Evolutionary conservation across 53 echinoderm and acorn worm genomes (phyloP).

Genomic region (Stichopus horrens): DNA sequence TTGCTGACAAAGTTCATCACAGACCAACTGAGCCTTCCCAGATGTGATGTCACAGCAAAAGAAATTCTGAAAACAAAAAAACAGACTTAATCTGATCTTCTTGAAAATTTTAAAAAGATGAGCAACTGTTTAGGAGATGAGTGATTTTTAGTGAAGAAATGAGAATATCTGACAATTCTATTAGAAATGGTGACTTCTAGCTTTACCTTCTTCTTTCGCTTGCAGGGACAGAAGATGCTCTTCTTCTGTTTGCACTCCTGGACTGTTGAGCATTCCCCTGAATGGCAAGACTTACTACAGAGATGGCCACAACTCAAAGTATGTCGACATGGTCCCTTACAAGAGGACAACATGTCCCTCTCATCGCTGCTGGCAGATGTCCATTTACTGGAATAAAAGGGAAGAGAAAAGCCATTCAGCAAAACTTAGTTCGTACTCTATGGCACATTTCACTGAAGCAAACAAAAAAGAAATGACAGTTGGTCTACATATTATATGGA

Average conservation of each 20-base stretch:
- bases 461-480: neutral
- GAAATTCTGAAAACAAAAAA: constrained; percentile 69
- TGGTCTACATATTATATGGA: too few species aligned
- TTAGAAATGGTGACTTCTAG: too few species aligned
- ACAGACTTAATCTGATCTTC: neutral
- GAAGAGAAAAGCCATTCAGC: neutral
- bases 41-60: constrained; percentile 67
- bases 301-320: constrained; percentile 72
- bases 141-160: too few species aligned
- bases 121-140: neutral
- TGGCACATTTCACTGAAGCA: too few species aligned
- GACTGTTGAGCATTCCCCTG: constrained; percentile 67
- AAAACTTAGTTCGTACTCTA: too few species aligned
- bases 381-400: constrained; percentile 67
- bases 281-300: constrained; percentile 77
- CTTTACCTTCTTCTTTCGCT: constrained; percentile 81
- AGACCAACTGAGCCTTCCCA: constrained; percentile 66
- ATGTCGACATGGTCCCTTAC: constrained; percentile 85
- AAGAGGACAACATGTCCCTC: constrained; percentile 60
- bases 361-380: constrained; percentile 50
- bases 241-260: constrained; percentile 73
- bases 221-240: constrained; percentile 67
- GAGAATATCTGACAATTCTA: too few species aligned
- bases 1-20: constrained; percentile 77
- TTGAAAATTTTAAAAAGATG: neutral